A percentile compares a stretch with the other conserved stretches of the same genome.
Conservation (phyloP, 1,140 invertebrate species). For the Drosophila mauritiana region DNA sequence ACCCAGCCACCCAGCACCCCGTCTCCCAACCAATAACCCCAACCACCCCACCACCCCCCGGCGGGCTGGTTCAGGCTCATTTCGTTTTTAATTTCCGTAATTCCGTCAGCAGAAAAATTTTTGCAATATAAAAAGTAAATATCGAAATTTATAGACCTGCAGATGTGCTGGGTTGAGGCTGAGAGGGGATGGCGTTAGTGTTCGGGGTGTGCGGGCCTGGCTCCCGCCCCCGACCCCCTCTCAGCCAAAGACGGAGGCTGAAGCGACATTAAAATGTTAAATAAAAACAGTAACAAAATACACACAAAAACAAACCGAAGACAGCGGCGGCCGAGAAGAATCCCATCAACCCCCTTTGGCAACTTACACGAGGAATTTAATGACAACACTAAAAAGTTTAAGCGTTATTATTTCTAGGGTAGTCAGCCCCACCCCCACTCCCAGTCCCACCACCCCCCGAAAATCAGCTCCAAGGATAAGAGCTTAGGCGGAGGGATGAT, state of each 20-base stretch:
- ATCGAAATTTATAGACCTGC: slow-evolving; percentile 85
- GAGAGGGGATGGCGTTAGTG: slow-evolving; percentile 42
- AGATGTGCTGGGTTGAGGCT: slow-evolving; percentile 54
- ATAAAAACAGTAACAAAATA: slow-evolving; percentile 82
- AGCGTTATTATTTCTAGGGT: slow-evolving; percentile 84
- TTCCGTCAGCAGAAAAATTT: slow-evolving; percentile 84
- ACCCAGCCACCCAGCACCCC: background rate
- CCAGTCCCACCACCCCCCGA: slow-evolving; percentile 9
- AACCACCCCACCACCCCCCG: background rate
- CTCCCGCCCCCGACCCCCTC: background rate
- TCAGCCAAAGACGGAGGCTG: slow-evolving; percentile 22
- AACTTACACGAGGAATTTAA: slow-evolving; percentile 84
- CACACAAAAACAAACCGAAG: slow-evolving; percentile 67
- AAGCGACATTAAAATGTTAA: slow-evolving; percentile 83
- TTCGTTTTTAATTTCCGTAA: slow-evolving; percentile 85
- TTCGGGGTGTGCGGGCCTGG: background rate
- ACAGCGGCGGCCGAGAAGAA: slow-evolving; percentile 17
- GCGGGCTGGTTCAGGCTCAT: slow-evolving; percentile 69
- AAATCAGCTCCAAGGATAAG: slow-evolving; percentile 76
- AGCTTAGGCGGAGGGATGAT: slow-evolving; percentile 58
- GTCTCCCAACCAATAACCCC: too few species aligned
- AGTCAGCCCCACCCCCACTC: slow-evolving; percentile 23
- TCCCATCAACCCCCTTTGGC: slow-evolving; percentile 41
- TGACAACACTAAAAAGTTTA: slow-evolving; percentile 85
- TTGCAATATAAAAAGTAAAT: slow-evolving; percentile 85